Percentiles rank a stretch among this genome's conserved stretches.
These are phyloP conservation scores for Megatriorchis doriae DNA, from an alignment of 2,113 vertebrate genomes.

Conservation along the genomic window DNA sequence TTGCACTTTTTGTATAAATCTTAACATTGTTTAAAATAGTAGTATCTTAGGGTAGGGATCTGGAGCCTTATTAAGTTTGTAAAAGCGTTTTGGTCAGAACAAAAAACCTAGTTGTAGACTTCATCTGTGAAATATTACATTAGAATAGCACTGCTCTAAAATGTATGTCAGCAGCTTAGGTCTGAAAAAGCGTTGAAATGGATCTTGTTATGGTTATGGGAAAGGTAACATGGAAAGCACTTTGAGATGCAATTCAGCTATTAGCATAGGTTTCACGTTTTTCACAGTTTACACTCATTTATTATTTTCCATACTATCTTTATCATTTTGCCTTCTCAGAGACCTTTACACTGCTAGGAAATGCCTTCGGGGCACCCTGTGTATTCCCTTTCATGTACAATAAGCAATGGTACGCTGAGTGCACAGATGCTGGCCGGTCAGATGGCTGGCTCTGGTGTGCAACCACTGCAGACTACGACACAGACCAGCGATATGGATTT, in stretches of 20 bases:
- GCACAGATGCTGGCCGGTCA: conserved; percentile 72
- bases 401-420: conserved; percentile 76
- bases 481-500: conserved; percentile 75
- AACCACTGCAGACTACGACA: conserved; percentile 77
- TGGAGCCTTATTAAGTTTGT: neutral
- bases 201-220: neutral
- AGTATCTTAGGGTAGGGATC: neutral
- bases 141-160: neutral
- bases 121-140: neutral
- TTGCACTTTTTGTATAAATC: neutral
- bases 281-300: neutral
- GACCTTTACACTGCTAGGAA: conserved; percentile 82
- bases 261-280: neutral
- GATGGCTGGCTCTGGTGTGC: conserved; percentile 84
- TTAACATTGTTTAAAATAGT: neutral
- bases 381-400: conserved; percentile 83
- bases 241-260: neutral
- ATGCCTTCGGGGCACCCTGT: conserved; percentile 81
- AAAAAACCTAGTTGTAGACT: neutral
- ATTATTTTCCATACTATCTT: neutral
- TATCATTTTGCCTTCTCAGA: conserved; percentile 66
- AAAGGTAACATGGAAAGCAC: neutral
- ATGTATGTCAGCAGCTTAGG: neutral
- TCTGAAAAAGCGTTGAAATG: neutral
- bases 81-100: neutral